Conservation (phyloP, 2,113 vertebrate species). For the Dermatemys mawii region DNA sequence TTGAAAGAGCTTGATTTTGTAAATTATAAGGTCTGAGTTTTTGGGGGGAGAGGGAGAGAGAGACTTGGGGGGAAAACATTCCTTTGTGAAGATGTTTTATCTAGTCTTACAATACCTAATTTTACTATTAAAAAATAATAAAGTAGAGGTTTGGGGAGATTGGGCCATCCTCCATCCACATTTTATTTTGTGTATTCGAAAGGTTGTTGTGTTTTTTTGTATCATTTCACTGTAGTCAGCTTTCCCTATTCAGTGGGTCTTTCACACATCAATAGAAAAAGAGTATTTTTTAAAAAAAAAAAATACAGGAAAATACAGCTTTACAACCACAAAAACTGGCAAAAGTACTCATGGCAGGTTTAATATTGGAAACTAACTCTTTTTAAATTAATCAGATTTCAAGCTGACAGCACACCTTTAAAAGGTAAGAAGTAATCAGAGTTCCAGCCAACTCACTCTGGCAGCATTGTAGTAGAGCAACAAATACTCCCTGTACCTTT, state of each 20-base stretch:
- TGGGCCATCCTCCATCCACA: not conserved
- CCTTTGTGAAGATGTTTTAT: not conserved
- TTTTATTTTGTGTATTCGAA: not conserved
- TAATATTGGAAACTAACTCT: not conserved
- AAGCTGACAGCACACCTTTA: fast-evolving
- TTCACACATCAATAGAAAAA: not conserved
- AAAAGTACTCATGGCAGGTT: not conserved
- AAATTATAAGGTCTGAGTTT: not conserved
- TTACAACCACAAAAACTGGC: not conserved
- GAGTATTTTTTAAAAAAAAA: not conserved
- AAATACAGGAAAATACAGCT: not conserved
- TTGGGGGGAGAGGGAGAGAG: not conserved
- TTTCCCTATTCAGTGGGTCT: not conserved
- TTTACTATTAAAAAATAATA: not conserved
- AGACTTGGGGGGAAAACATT: not conserved
- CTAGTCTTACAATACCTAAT: not conserved
- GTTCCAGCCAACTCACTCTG: not conserved
- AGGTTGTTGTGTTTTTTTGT: not conserved
- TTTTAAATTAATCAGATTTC: not conserved
- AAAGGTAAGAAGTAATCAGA: not conserved
- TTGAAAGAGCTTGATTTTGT: not conserved
- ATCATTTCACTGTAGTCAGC: not conserved
- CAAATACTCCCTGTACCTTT: not conserved
- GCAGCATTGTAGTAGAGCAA: not conserved
- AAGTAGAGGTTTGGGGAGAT: not conserved